Conservation (phyloP, 2,113 vertebrate genomes). For the Pholis gunnellus region DNA sequence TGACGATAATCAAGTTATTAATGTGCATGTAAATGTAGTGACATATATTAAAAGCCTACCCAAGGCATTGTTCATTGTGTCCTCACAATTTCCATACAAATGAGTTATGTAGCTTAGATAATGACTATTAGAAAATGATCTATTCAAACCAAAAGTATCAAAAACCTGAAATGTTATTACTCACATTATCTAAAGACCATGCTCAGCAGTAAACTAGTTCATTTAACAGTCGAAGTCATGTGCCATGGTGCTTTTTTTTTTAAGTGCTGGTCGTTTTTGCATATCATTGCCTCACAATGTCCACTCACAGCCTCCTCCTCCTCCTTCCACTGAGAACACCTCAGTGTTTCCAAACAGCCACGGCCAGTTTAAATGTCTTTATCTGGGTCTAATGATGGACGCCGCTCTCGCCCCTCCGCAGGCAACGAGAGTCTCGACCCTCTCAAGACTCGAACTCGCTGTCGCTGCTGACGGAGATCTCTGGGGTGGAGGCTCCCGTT, state of each 20-base stretch:
- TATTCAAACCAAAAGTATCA: slow-evolving; percentile 19
- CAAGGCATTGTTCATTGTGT: slow-evolving; percentile 48
- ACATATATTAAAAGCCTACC: slow-evolving; percentile 39
- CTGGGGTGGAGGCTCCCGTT: slow-evolving; percentile 76
- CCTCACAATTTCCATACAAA: slow-evolving; percentile 20
- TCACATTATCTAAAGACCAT: slow-evolving; percentile 49
- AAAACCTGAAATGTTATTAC: slow-evolving; percentile 35
- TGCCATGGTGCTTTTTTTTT: slow-evolving; percentile 56
- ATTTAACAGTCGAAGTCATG: slow-evolving; percentile 39
- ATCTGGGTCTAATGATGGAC: slow-evolving; percentile 1
- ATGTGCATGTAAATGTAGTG: slow-evolving; percentile 35
- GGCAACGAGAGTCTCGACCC: neutral
- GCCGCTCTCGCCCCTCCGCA: neutral
- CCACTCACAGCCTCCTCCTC: slow-evolving; percentile 23
- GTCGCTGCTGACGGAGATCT: slow-evolving; percentile 86
- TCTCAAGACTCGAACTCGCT: slow-evolving; percentile 85
- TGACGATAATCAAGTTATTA: neutral
- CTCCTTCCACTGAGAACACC: slow-evolving; percentile 4
- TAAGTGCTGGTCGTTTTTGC: slow-evolving; percentile 76
- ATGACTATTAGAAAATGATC: no score
- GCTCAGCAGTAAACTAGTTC: slow-evolving; percentile 40
- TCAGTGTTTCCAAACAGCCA: slow-evolving; percentile 16
- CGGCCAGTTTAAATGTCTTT: slow-evolving; percentile 33
- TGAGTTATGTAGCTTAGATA: slow-evolving; percentile 16
- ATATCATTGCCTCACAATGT: slow-evolving; percentile 30